These are phyloP conservation scores for Aspidiotus destructor DNA, from an alignment of 2,888 invertebrate species.

Conservation along the genomic window DNA sequence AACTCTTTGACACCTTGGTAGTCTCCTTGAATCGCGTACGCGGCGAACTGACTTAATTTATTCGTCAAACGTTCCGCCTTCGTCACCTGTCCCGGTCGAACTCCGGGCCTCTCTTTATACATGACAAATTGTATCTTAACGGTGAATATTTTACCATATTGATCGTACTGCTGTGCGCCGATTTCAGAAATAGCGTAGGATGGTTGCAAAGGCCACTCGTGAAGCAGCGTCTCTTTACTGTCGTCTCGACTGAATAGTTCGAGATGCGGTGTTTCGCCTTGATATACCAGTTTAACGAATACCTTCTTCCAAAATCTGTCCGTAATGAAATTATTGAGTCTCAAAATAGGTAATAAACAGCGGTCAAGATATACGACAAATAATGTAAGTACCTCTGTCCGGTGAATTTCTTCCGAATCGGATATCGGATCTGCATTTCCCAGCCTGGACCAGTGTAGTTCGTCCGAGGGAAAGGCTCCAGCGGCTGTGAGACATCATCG, in stretches of 20 bases:
- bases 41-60: constrained; percentile 84
- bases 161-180: constrained; percentile 92
- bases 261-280: constrained; percentile 73
- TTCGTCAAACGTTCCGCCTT: constrained; percentile 86
- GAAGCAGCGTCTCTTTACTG: constrained; percentile 78
- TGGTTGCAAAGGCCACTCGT: constrained; percentile 86
- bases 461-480: constrained; percentile 81
- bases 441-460: constrained; percentile 74
- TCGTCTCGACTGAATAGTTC: constrained; percentile 72
- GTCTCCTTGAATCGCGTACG: constrained; percentile 86
- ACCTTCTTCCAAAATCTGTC: constrained; percentile 92
- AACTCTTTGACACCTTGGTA: constrained; percentile 89
- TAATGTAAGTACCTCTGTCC: constrained; percentile 55
- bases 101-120: constrained; percentile 95
- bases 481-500: constrained; percentile 81
- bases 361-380: not conserved
- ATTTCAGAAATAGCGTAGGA: constrained; percentile 93
- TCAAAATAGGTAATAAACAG: no score
- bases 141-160: constrained; percentile 98
- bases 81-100: constrained; percentile 85
- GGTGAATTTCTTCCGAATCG: constrained; percentile 92
- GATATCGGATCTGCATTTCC: constrained; percentile 93
- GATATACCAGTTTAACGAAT: constrained; percentile 67
- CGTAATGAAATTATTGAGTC: constrained; percentile 27
- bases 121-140: constrained; percentile 90